Conservation (phyloP, 2,888 invertebrate genomes). For the Lampropteryx suffumata region DNA sequence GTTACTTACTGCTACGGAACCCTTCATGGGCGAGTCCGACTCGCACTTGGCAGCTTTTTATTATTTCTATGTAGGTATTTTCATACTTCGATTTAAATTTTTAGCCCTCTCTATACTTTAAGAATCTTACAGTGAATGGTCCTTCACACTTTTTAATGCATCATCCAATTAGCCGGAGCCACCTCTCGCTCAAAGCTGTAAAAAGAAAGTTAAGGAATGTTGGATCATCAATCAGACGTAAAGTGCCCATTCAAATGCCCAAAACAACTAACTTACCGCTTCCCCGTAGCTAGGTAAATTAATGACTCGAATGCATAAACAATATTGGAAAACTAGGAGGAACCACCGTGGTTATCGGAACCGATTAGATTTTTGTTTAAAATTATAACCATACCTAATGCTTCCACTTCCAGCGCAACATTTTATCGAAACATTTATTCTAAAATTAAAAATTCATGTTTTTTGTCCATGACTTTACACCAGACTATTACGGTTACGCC, state of each 20-base stretch:
- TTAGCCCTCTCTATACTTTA: neutral
- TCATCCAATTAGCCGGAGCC: constrained; percentile 60
- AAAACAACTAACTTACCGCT: constrained; percentile 51
- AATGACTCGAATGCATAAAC: constrained; percentile 52
- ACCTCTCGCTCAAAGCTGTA: constrained; percentile 42
- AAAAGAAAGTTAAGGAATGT: constrained; percentile 52
- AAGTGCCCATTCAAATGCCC: constrained; percentile 49
- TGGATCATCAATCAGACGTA: constrained; percentile 63
- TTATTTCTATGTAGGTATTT: too few species aligned
- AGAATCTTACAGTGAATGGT: neutral
- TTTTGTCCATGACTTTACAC: constrained; percentile 57
- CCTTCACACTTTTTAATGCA: constrained; percentile 43
- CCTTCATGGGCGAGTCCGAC: too few species aligned
- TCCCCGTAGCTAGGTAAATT: constrained; percentile 62
- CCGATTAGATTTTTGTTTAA: constrained; percentile 9
- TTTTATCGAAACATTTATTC: constrained; percentile 35
- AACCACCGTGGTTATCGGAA: constrained; percentile 23
- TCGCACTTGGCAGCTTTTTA: too few species aligned
- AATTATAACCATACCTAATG: too few species aligned
- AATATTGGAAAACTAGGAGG: constrained; percentile 40
- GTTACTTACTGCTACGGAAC: too few species aligned
- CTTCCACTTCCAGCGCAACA: too few species aligned
- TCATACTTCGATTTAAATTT: too few species aligned
- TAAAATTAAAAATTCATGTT: constrained; percentile 42
- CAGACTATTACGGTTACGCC: constrained; percentile 54